Conservation (phyloP, 1,140 invertebrate species). For the Eriocheir sinensis region DNA sequence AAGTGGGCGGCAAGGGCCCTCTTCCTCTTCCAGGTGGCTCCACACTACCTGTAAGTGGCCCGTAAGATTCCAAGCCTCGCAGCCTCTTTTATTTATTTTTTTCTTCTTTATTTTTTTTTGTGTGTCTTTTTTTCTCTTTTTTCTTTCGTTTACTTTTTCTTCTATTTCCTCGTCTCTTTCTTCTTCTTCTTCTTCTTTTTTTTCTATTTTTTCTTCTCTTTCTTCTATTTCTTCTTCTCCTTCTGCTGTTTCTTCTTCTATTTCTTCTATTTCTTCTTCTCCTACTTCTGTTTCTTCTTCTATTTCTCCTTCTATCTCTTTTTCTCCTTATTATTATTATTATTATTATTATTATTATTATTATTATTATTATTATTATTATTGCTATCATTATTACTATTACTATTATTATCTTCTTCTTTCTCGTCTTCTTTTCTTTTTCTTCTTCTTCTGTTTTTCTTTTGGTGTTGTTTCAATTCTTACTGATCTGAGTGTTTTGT, state of each 20-base stretch:
- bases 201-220: background rate
- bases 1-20: slow-evolving; percentile 47
- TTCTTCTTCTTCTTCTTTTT: background rate
- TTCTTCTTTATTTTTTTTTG: too few species aligned
- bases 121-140: background rate
- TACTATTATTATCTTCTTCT: too few species aligned
- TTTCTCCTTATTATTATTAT: too few species aligned
- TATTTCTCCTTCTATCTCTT: background rate
- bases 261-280: background rate
- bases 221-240: too few species aligned
- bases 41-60: slow-evolving; percentile 57
- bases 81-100: background rate
- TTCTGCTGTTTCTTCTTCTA: background rate
- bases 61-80: background rate
- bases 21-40: slow-evolving; percentile 32
- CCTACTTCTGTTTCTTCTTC: background rate
- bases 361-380: too few species aligned
- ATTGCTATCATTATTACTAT: too few species aligned
- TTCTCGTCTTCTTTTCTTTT: too few species aligned
- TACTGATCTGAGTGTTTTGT: too few species aligned
- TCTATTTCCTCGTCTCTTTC: too few species aligned
- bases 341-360: too few species aligned
- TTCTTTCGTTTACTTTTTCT: background rate
- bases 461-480: too few species aligned
- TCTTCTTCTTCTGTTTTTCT: too few species aligned